phyloP scores from a whole-genome alignment of 2,113 vertebrate species.

The Balaeniceps rex region DNA sequence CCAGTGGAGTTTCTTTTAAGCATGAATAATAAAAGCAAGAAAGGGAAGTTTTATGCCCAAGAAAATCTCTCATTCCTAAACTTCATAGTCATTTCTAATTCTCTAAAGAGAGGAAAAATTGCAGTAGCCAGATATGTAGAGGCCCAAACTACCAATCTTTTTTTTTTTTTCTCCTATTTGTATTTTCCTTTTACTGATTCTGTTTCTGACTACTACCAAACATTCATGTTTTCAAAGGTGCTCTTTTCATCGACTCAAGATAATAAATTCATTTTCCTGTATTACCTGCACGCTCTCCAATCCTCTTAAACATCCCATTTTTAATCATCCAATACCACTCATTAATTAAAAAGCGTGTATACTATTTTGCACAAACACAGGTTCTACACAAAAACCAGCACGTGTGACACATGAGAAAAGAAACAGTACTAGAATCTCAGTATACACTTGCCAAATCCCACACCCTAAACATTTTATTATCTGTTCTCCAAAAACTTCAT shows the following conservation, averaged over 20 bases:
- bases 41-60: background rate
- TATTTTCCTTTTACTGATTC: background rate
- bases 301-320: background rate
- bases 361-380: background rate
- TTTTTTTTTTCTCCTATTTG: background rate
- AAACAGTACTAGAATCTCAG: background rate
- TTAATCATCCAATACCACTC: background rate
- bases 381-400: background rate
- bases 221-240: fast-evolving
- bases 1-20: background rate
- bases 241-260: background rate
- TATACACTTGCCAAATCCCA: background rate
- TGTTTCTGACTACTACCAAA: background rate
- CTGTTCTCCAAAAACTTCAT: background rate
- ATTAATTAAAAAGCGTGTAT: background rate
- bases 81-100: background rate
- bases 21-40: background rate
- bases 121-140: background rate
- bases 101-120: background rate
- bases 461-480: fast-evolving
- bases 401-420: fast-evolving
- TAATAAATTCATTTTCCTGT: background rate
- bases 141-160: no score
- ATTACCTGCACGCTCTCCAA: background rate
- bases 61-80: background rate